Base-by-base conservation (phyloP, 2,797 vertebrate species). In the Helarctos malayanus region DNA sequence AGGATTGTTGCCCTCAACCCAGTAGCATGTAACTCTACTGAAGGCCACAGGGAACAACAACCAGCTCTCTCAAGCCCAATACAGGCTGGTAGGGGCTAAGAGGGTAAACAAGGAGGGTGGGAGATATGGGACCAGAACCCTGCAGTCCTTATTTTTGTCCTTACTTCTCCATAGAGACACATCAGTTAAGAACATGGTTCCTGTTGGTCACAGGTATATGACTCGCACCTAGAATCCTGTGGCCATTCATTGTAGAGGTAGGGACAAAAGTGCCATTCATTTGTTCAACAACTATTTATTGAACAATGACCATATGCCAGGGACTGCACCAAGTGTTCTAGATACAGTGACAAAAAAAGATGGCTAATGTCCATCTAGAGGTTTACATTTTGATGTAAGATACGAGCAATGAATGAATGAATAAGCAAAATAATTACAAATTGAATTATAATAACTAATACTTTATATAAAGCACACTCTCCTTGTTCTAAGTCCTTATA, bases 11-110 rank as follows among this genome's bases (percentile, higher is more conserved):
- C 88, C 56, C 78, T 81, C 56, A 59, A 25, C 29, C 27, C 71
- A 75, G n/a, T 7, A 82, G 56, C 63, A 63, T 16, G n/a, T 32
- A 87, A 80, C 82, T 91, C 4, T 63, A 76, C 61, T 56, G 57
- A 94, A 93, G 78, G 68, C 89, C 86, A 93, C 10, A 13, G 63
- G 32, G n/a, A 89, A 29, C 7, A n/a, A n/a, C 18, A 93, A 9
- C n/a, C 38, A 7, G 52, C n/a, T 47, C 29, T 84, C 92, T 79
- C 71, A 32, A 73, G 54, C 11, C 21, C 21, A 38, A 9, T 25
- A 27, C 32, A 63, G 10, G 54, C 32, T 14, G 35, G 25, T 12
- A 16, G 54, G 11, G 16, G 6, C 52, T 47, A 45, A 83, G 68
- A 71, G 29, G 11, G 1, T 38, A 18, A 68, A n/a, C 12, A 2